phyloP scores from a whole-genome alignment of 1,140 invertebrate genomes.

The Sarcophaga peregrina region DNA sequence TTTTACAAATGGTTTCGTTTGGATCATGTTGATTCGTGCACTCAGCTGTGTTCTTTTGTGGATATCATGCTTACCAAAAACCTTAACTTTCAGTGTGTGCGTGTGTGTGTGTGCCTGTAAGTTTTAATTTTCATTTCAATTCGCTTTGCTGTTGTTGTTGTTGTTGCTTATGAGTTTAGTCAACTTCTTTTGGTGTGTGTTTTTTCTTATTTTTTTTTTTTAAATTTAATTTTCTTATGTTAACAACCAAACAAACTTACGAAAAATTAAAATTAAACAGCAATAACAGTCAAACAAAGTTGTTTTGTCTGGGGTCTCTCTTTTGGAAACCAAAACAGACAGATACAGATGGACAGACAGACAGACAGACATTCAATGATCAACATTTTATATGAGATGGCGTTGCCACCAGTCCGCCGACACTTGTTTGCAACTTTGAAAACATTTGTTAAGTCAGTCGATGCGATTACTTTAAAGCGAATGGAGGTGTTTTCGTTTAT shows the following conservation, averaged over 20 bases:
- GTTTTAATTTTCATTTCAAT: not conserved
- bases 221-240: too few species aligned
- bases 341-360: constrained; percentile 20
- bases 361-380: not conserved
- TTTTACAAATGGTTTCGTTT: not conserved
- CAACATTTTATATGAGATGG: not conserved
- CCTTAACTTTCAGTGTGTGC: not conserved
- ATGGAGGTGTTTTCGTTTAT: constrained; percentile 46
- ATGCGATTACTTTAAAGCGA: constrained; percentile 49
- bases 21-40: not conserved
- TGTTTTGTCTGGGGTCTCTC: constrained; percentile 17
- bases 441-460: constrained; percentile 45
- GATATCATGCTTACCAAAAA: too few species aligned
- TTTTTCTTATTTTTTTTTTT: not conserved
- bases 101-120: not conserved
- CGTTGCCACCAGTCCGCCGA: constrained; percentile 21
- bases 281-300: not conserved
- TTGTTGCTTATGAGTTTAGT: constrained; percentile 35
- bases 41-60: not conserved
- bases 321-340: not conserved
- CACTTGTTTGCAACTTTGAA: constrained; percentile 44
- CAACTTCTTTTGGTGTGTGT: constrained; percentile 18
- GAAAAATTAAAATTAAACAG: too few species aligned
- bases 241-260: not conserved
- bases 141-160: constrained; percentile 13